phyloP scores from a whole-genome alignment of 2,888 invertebrate species.

The Lampropteryx suffumata region DNA sequence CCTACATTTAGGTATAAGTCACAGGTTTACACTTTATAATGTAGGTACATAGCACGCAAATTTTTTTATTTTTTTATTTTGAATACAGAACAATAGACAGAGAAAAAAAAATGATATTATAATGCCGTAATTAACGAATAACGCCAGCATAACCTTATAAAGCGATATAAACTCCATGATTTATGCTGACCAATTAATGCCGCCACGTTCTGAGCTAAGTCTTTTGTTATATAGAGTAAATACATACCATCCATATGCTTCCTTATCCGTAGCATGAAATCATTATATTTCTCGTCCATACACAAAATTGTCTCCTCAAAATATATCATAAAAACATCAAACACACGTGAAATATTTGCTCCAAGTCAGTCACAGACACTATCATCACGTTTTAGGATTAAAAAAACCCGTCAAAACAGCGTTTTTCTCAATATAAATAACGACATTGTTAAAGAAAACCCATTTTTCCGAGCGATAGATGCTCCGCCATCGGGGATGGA shows the following conservation, averaged over 20 bases:
- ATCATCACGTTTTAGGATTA: neutral
- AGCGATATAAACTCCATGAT: neutral
- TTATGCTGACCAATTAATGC: slow-evolving; percentile 16
- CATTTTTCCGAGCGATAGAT: slow-evolving; percentile 22
- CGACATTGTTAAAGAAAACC: slow-evolving; percentile 28
- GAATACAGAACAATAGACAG: neutral
- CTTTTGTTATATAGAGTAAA: slow-evolving; percentile 11
- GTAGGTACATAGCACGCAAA: too few relatives aligned
- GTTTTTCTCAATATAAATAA: slow-evolving; percentile 23
- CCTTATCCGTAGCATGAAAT: slow-evolving; percentile 24
- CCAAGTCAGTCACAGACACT: neutral
- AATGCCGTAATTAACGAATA: slow-evolving; percentile 11
- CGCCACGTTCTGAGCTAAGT: neutral
- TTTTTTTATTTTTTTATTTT: neutral
- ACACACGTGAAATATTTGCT: slow-evolving; percentile 1
- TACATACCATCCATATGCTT: slow-evolving; percentile 37
- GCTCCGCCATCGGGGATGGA: slow-evolving; percentile 34
- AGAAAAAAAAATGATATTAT: neutral
- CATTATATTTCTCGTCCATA: slow-evolving; percentile 25
- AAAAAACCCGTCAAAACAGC: slow-evolving; percentile 14
- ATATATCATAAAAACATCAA: slow-evolving; percentile 17
- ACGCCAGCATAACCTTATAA: slow-evolving; percentile 12
- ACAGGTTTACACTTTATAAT: too few relatives aligned
- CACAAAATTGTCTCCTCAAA: slow-evolving; percentile 16
- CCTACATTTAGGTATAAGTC: too few relatives aligned